These are phyloP conservation scores for Arctopsyche grandis DNA, from an alignment of 1,140 invertebrate genomes.

Conservation along the genomic window DNA sequence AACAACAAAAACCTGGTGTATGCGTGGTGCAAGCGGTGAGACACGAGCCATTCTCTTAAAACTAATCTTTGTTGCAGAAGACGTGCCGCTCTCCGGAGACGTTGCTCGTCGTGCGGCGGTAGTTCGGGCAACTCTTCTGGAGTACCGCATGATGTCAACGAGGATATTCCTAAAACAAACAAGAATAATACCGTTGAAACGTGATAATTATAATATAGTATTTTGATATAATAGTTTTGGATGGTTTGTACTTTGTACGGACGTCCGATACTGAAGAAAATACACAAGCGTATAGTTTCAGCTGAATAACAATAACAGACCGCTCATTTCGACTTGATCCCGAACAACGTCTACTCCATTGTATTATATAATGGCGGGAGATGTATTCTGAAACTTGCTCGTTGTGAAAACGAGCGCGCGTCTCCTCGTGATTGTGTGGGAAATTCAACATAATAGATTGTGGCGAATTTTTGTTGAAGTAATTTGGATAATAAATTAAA, in stretches of 20 bases:
- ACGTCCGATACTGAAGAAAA: neutral
- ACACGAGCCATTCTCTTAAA: constrained; percentile 77
- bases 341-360: neutral
- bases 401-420: neutral
- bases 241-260: neutral
- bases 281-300: neutral
- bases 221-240: neutral
- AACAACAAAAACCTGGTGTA: constrained; percentile 70
- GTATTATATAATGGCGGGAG: neutral
- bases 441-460: constrained; percentile 5
- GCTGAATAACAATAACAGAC: constrained; percentile 11
- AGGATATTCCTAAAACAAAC: constrained; percentile 78
- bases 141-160: constrained; percentile 78
- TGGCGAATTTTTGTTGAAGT: neutral
- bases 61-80: constrained; percentile 79
- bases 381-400: neutral
- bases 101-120: constrained; percentile 77
- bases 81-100: constrained; percentile 75
- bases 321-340: neutral
- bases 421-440: neutral
- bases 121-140: constrained; percentile 74
- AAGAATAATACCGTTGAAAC: constrained; percentile 25
- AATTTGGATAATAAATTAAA: constrained; percentile 1
- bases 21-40: constrained; percentile 75
- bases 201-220: neutral